Evolutionary conservation across 35 echinoderm and acorn worm species (phyloP).

Genomic region (Amphiura filiformis): DNA sequence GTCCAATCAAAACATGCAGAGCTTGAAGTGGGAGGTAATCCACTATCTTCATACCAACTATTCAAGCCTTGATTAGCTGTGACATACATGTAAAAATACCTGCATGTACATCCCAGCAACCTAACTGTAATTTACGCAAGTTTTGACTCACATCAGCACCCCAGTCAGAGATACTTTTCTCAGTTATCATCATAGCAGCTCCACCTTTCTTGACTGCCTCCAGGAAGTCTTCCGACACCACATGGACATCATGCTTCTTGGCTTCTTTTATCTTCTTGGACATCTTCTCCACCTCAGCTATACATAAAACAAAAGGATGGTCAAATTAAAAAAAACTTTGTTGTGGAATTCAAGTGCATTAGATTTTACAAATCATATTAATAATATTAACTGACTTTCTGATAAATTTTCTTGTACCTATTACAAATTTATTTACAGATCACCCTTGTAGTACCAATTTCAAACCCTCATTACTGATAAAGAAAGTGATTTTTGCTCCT

Average conservation of each 20-base stretch:
- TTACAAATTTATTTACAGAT: no score
- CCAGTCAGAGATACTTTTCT: slow-evolving; percentile 82
- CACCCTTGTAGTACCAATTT: no score
- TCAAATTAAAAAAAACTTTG: neutral
- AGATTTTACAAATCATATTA: neutral
- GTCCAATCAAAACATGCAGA: no score
- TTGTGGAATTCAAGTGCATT: neutral
- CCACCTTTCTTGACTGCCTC: slow-evolving; percentile 84
- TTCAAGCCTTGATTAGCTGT: no score
- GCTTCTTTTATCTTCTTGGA: slow-evolving; percentile 75
- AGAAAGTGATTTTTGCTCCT: no score
- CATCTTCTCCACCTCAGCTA: slow-evolving; percentile 89
- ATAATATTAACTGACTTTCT: neutral
- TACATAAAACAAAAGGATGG: neutral
- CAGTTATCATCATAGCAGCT: slow-evolving; percentile 64
- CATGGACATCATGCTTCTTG: slow-evolving; percentile 70
- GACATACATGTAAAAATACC: no score
- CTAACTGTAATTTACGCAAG: no score
- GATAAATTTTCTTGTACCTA: no score
- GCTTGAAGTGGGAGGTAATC: no score
- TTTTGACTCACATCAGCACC: slow-evolving; percentile 87
- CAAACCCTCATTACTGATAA: no score
- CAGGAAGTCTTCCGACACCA: slow-evolving; percentile 89
- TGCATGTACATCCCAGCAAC: no score
- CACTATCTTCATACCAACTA: no score